phyloP scores from a whole-genome alignment of 2,113 vertebrate genomes.

The Nansenia antarctica region DNA sequence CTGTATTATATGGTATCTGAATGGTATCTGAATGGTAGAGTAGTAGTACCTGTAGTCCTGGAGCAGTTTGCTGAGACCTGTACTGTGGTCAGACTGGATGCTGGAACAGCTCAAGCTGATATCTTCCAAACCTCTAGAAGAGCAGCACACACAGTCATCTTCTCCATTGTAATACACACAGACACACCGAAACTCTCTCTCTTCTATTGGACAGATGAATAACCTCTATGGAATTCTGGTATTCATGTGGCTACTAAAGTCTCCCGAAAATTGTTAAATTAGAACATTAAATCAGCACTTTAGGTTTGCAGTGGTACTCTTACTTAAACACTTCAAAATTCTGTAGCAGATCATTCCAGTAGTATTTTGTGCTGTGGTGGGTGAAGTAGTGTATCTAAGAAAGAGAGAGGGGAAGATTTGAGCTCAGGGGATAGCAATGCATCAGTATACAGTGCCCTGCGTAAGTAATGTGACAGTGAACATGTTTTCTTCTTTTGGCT shows the following conservation, averaged over 20 bases:
- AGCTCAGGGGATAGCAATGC: too few species aligned
- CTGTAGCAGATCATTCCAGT: constrained; percentile 85
- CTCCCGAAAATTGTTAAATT: neutral
- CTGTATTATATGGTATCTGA: too few species aligned
- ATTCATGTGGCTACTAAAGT: neutral
- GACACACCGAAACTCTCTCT: too few species aligned
- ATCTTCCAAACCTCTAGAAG: constrained; percentile 88
- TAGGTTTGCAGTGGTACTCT: constrained; percentile 51
- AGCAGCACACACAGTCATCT: constrained; percentile 19
- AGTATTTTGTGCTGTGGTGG: constrained; percentile 88
- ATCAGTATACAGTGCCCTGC: too few species aligned
- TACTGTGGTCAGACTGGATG: constrained; percentile 84
- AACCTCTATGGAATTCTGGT: too few species aligned
- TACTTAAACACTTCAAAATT: constrained; percentile 86
- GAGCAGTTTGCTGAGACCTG: constrained; percentile 79
- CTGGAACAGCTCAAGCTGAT: constrained; percentile 78
- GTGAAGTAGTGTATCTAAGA: constrained; percentile 85
- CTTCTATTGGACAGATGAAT: too few species aligned
- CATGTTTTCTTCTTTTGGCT: too few species aligned
- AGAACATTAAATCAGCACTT: too few species aligned
- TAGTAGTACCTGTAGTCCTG: constrained; percentile 91
- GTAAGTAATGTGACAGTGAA: too few species aligned
- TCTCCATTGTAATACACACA: constrained; percentile 1
- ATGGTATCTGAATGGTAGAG: too few species aligned
- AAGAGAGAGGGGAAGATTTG: constrained; percentile 26